Conservation (phyloP, 2,113 vertebrate genomes). For the Nansenia antarctica region DNA sequence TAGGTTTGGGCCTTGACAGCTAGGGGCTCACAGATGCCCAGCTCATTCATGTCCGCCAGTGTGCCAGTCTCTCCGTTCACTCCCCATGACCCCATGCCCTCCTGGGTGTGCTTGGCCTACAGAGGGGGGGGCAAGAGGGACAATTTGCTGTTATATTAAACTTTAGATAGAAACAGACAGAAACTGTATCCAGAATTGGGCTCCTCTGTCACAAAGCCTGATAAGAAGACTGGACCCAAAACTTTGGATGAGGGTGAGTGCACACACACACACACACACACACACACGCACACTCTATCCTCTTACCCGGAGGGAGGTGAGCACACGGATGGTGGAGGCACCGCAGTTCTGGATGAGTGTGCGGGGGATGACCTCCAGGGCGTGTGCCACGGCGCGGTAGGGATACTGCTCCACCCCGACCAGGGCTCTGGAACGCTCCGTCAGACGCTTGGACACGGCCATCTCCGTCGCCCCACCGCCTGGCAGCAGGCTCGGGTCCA, state of each 20-base stretch:
- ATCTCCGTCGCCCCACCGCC: conserved; percentile 82
- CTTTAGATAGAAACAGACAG: too few relatives aligned
- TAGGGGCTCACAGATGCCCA: conserved; percentile 86
- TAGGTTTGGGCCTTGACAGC: conserved; percentile 88
- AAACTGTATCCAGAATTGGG: too few relatives aligned
- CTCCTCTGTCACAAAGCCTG: too few relatives aligned
- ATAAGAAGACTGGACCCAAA: too few relatives aligned
- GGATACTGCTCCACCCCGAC: conserved; percentile 89
- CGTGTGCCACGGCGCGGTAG: conserved; percentile 83
- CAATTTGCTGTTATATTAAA: too few relatives aligned
- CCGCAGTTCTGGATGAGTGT: conserved; percentile 90
- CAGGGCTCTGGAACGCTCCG: conserved; percentile 80
- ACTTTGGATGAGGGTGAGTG: too few relatives aligned
- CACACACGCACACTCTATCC: background rate
- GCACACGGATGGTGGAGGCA: conserved; percentile 82
- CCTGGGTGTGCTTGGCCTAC: conserved; percentile 87
- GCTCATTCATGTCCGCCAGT: conserved; percentile 82
- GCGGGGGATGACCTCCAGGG: conserved; percentile 85
- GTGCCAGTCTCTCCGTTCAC: conserved; percentile 84
- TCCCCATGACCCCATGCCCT: conserved; percentile 83
- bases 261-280: background rate
- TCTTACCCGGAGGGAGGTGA: conserved; percentile 82
- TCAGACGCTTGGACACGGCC: conserved; percentile 81
- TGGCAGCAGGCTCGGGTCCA: conserved; percentile 80
- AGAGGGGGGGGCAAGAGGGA: too few relatives aligned